phyloP scores from a whole-genome alignment of 2,797 vertebrate genomes.

The Poecile montanus region DNA sequence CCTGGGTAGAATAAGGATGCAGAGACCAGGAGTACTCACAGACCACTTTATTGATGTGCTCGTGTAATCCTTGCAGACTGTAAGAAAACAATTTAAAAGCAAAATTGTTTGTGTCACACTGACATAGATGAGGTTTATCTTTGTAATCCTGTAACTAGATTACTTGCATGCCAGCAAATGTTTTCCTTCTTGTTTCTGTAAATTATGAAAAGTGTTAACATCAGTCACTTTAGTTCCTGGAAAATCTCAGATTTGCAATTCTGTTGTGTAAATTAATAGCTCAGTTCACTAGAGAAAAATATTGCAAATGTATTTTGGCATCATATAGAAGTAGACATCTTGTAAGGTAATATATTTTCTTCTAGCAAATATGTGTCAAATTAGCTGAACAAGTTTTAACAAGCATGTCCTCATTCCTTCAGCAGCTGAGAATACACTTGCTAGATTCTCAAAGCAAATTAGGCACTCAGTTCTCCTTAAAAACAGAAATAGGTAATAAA shows the following conservation, averaged over 20 bases:
- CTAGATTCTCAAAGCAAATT: constrained; percentile 12
- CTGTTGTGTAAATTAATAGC: constrained; percentile 53
- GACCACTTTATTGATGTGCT: neutral
- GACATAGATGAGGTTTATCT: neutral
- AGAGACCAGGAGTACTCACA: neutral
- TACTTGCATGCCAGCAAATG: neutral
- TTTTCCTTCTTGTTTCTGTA: neutral
- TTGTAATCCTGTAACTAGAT: constrained; percentile 9
- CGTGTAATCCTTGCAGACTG: neutral
- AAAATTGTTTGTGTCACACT: neutral
- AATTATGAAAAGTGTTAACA: constrained; percentile 10
- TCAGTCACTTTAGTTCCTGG: constrained; percentile 1
- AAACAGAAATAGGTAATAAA: neutral
- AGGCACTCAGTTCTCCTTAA: neutral
- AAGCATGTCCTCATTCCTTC: constrained; percentile 54
- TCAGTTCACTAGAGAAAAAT: constrained; percentile 23
- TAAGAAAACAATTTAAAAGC: neutral
- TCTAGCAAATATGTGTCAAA: constrained; percentile 38
- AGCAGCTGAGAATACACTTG: neutral
- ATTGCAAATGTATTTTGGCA: constrained; percentile 31
- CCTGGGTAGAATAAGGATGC: neutral
- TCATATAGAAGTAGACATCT: constrained; percentile 35
- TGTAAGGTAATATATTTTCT: constrained; percentile 52
- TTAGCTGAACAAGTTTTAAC: constrained; percentile 50
- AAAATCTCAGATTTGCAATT: constrained; percentile 17